A percentile compares a stretch with the other conserved stretches of the same genome.
phyloP scores from a whole-genome alignment of 2,888 invertebrate species.

The Pachycephus smyrnensis region DNA sequence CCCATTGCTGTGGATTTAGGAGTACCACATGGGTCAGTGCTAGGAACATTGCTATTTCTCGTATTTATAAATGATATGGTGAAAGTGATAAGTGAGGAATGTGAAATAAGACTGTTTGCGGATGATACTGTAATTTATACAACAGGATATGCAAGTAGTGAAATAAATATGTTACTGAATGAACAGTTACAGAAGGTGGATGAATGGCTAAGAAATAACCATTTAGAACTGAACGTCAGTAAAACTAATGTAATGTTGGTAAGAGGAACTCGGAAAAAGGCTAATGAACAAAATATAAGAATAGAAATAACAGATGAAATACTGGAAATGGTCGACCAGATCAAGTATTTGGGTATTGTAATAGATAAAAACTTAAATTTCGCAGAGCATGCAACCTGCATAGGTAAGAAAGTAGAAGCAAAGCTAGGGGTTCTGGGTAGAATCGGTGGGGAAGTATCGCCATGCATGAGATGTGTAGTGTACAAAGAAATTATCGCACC shows the following conservation, averaged over 20 bases:
- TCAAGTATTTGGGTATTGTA: neutral
- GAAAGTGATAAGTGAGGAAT: neutral
- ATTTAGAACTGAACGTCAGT: neutral
- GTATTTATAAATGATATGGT: conserved; percentile 17
- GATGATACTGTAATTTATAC: conserved; percentile 5
- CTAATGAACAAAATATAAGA: neutral
- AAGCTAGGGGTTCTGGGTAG: neutral
- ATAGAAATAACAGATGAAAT: neutral
- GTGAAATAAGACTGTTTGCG: conserved; percentile 12
- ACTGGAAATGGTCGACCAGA: neutral
- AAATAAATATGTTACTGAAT: neutral
- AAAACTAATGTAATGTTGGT: neutral
- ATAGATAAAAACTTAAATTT: neutral
- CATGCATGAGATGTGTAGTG: neutral
- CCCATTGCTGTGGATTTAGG: neutral
- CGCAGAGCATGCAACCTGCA: neutral
- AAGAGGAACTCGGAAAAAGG: neutral
- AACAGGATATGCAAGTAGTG: neutral
- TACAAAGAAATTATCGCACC: neutral
- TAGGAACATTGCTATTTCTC: conserved; percentile 16
- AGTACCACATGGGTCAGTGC: conserved; percentile 16
- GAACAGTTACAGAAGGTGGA: too few species aligned
- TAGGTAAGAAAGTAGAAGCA: neutral
- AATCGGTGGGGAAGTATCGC: neutral
- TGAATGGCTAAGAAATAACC: too few species aligned